Base-by-base conservation (phyloP, 2,113 vertebrate species). In the Clarias magur region DNA sequence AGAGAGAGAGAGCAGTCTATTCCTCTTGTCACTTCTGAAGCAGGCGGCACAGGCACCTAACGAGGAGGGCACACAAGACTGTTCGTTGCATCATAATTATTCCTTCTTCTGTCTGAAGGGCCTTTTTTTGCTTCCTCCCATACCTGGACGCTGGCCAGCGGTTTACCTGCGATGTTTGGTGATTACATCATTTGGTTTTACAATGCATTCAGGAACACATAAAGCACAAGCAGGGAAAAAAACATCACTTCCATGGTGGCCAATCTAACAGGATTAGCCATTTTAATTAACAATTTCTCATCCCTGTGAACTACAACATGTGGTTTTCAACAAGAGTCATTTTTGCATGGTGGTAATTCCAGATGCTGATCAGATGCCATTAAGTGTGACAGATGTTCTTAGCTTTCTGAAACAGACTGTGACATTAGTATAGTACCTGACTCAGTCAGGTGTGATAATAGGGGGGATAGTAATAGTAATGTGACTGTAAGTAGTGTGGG, bases 361-460 rank as follows among this genome's bases (percentile, higher is more conserved):
- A 83, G 82, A 83, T 83, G 82, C 4, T 83, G 48, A 30, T 83
- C 82, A 56, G 48, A 68, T 83, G 62, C 27, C 38, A 13, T n/a
- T 67, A 83, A 67, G 81, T 68, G 82, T 34, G 65, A 53, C 82
- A 83, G 82, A 83, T 56, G 85, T 42, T 72, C 38, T 25, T 54
- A 56, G 42, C 80, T 23, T 67, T 83, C 48, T 54, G 38, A 56
- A 83, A 83, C 23, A 54, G 23, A 70, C 63, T 60, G 38, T 17
- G 59, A 54, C 38, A 78, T 27, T 48, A 75, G 65, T 19, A 48
- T 48, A 54, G 23, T n/a, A 21, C 38, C 11, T 42, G 19, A 82
- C 19, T 56, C n/a, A 56, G 75, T 27, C 54, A 16, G 75, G 25
- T 54, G 13, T 56, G 27, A 78, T 54, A 78, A 5, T 78, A 6